phyloP scores from a whole-genome alignment of 2,888 invertebrate species.

The Leuctra nigra region DNA sequence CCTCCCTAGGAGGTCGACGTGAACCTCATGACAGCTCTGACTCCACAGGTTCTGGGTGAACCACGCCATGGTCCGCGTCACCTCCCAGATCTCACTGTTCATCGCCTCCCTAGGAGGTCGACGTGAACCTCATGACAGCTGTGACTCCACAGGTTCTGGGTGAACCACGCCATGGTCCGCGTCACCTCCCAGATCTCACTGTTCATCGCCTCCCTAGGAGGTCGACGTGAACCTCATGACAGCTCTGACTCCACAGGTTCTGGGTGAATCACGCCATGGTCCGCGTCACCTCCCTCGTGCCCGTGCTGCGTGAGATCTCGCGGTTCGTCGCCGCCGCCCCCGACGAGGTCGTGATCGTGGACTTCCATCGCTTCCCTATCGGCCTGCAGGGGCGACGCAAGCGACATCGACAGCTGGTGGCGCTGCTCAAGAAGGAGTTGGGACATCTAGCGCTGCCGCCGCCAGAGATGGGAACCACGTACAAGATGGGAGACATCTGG shows the following conservation, averaged over 20 bases:
- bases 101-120: too few relatives aligned
- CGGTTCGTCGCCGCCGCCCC: slow-evolving; percentile 59
- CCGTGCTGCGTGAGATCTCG: slow-evolving; percentile 60
- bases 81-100: too few relatives aligned
- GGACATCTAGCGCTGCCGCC: slow-evolving; percentile 50
- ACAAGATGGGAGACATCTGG: slow-evolving; percentile 52
- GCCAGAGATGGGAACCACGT: slow-evolving; percentile 44
- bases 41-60: too few relatives aligned
- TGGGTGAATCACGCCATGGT: slow-evolving; percentile 69
- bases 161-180: too few relatives aligned
- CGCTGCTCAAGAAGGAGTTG: slow-evolving; percentile 49
- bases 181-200: too few relatives aligned
- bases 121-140: too few relatives aligned
- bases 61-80: too few relatives aligned
- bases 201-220: too few relatives aligned
- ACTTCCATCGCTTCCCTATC: slow-evolving; percentile 75
- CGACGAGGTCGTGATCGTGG: slow-evolving; percentile 67
- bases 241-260: slow-evolving; percentile 46
- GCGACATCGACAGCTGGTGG: slow-evolving; percentile 50
- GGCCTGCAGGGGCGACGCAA: slow-evolving; percentile 49
- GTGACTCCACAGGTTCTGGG: slow-evolving; percentile 53
- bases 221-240: too few relatives aligned
- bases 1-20: too few relatives aligned
- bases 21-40: too few relatives aligned
- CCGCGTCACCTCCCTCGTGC: slow-evolving; percentile 57